Conservation (phyloP, 2,888 invertebrate species). For the Trimorus sp. region DNA sequence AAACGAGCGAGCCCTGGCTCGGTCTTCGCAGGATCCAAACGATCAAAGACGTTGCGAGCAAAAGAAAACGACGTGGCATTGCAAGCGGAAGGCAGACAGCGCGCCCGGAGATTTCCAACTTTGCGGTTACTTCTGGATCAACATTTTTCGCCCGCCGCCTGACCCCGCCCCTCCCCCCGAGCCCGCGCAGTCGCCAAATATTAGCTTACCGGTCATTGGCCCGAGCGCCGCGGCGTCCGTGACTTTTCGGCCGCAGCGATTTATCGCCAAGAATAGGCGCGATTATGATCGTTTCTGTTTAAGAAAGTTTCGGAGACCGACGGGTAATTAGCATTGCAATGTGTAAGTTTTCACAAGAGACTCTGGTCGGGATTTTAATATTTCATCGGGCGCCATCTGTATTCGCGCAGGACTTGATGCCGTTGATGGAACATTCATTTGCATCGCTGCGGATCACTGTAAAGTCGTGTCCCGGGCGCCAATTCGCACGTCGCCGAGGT, state of each 20-base stretch:
- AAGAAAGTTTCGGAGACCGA: slow-evolving; percentile 15
- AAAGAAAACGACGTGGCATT: slow-evolving; percentile 71
- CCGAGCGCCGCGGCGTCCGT: slow-evolving; percentile 31
- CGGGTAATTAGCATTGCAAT: slow-evolving; percentile 27
- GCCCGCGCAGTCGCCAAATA: slow-evolving; percentile 63
- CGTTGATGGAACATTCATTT: slow-evolving; percentile 19
- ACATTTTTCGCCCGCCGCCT: slow-evolving; percentile 56
- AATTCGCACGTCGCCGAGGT: background rate
- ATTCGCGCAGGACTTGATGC: slow-evolving; percentile 9
- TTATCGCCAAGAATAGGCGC: slow-evolving; percentile 14
- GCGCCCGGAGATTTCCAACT: slow-evolving; percentile 57
- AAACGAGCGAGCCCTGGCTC: slow-evolving; percentile 72
- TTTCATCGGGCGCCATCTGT: slow-evolving; percentile 11
- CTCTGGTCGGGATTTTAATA: slow-evolving; percentile 16
- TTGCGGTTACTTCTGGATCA: slow-evolving; percentile 58
- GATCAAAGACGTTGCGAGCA: slow-evolving; percentile 61
- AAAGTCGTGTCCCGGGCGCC: background rate
- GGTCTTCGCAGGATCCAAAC: slow-evolving; percentile 59
- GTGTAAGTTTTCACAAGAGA: slow-evolving; percentile 19
- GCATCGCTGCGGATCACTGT: slow-evolving; percentile 2
- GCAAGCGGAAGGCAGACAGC: slow-evolving; percentile 52
- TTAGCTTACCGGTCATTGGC: slow-evolving; percentile 73
- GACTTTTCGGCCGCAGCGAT: slow-evolving; percentile 21
- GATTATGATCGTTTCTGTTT: slow-evolving; percentile 27
- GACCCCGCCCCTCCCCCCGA: slow-evolving; percentile 69